phyloP scores from a whole-genome alignment of 2,797 vertebrate genomes.

The Gymnocypris eckloni region DNA sequence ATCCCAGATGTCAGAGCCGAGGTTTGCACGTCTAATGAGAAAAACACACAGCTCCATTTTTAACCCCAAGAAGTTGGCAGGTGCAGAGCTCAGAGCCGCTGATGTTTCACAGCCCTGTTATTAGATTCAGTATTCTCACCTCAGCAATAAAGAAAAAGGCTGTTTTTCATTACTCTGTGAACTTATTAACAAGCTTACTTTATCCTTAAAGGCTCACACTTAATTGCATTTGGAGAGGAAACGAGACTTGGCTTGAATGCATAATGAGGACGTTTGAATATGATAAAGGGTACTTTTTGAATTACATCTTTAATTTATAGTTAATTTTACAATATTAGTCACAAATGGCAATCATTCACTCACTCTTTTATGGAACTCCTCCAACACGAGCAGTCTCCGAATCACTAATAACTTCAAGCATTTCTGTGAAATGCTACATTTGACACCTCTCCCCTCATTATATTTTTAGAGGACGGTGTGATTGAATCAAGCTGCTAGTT shows the following conservation, averaged over 20 bases:
- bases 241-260: constrained; percentile 68
- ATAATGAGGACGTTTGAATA: constrained; percentile 76
- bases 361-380: background rate
- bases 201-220: constrained; percentile 79
- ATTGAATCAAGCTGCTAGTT: constrained; percentile 16
- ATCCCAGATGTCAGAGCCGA: constrained; percentile 39
- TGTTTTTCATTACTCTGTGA: constrained; percentile 75
- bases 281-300: constrained; percentile 75
- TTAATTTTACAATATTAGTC: constrained; percentile 72
- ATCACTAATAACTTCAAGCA: background rate
- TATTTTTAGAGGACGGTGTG: constrained; percentile 17
- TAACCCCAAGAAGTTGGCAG: constrained; percentile 53
- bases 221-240: constrained; percentile 76
- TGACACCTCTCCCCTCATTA: constrained; percentile 10
- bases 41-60: constrained; percentile 34
- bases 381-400: background rate
- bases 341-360: constrained; percentile 51
- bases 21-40: constrained; percentile 42
- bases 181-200: constrained; percentile 81
- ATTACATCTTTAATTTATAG: constrained; percentile 70
- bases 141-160: constrained; percentile 74
- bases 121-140: constrained; percentile 77
- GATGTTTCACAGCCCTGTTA: constrained; percentile 73
- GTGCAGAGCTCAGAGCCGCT: constrained; percentile 53
- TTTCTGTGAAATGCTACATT: constrained; percentile 1